Evolutionary conservation across 1,140 invertebrate species (phyloP), one percentile per base, ranked within the genome.

Genomic region (Drosophila equinoxialis): DNA sequence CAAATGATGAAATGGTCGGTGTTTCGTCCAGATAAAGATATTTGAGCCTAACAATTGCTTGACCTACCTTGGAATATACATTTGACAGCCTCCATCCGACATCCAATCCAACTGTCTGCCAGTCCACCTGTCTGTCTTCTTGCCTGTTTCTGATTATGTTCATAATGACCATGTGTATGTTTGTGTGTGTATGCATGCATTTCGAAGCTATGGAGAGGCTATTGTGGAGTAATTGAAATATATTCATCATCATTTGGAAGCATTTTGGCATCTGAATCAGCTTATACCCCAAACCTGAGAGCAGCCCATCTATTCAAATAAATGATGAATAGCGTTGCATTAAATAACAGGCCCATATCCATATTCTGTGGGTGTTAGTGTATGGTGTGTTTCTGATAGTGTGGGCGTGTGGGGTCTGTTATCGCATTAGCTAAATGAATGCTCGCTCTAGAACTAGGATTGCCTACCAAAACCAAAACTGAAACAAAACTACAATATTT

Each of bases 221-320:
- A 14, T 55, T 73, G 74, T 78, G 65, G 66, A 82, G 71, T 86
- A 86, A 84, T 70, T 76, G 77, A 73, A 85, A 77, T 64, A 65
- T 81, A 70, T 83, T 79, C 65, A 84, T 77, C 74, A 77, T 77
- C 78, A 81, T 82, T 82, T 79, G 69, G 65, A 54, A 70, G 69
- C 77, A 74, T 74, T 85, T 81, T 69, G 67, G 65, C 81, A 83
- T 76, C 77, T 67, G 74, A 57, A 70, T 66, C 74, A 70, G 74
- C 79, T 77, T 59, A 79, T 55, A 45, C 51, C 23, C 64, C 14
- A 23, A 64, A 1, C 39, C 8, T 37, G 63, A n/a, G 23, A 55
- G 45, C 17, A 20, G 55, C 37, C 73, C 64, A 77, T 77, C 74
- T 77, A 77, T 77, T 77, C 73, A 77, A 77, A 77, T 76, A 64